A percentile compares a stretch with the other conserved stretches of the same genome.
Evolutionary conservation across 37 sponge, comb jelly and placozoan species (phyloP).

Genomic region (Aplysina aerophoba): DNA sequence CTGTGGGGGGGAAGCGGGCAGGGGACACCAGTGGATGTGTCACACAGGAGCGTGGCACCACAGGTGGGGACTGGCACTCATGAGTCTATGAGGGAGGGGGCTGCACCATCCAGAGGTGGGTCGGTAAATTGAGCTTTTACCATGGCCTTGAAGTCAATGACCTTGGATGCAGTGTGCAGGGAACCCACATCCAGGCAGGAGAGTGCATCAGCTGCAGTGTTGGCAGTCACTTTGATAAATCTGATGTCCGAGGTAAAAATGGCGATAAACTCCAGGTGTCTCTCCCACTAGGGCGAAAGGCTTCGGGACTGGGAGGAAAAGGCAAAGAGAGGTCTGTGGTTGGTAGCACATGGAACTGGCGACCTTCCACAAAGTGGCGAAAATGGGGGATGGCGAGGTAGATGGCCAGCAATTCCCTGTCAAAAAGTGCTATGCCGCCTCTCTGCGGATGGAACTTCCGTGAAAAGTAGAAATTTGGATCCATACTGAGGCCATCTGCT

Average conservation of each 20-base stretch:
- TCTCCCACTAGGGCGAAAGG: conserved; percentile 25
- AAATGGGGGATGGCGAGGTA: conserved; percentile 46
- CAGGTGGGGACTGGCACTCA: neutral
- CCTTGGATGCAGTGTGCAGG: neutral
- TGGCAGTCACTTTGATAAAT: conserved; percentile 7
- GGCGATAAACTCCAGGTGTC: conserved; percentile 35
- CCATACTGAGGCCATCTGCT: conserved; percentile 11
- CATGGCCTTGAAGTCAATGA: conserved; percentile 6
- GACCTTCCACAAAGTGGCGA: conserved; percentile 54
- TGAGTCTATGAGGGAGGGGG: neutral
- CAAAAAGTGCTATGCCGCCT: conserved; percentile 48
- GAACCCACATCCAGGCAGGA: neutral
- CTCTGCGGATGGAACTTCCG: conserved; percentile 44
- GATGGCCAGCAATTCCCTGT: conserved; percentile 45
- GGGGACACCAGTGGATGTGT: conserved; percentile 28
- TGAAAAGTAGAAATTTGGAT: conserved; percentile 40
- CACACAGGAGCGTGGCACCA: conserved; percentile 19
- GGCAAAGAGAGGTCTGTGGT: conserved; percentile 42
- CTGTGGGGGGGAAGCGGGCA: conserved; percentile 25
- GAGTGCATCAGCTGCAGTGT: conserved; percentile 52
- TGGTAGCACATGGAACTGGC: conserved; percentile 37
- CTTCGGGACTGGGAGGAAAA: neutral
- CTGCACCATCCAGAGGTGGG: neutral
- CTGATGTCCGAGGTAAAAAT: conserved; percentile 35
- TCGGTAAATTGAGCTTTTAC: conserved; percentile 27